Evolutionary conservation across 2,888 invertebrate species (phyloP).

Genomic region (Hirtodrosophila cameraria): DNA sequence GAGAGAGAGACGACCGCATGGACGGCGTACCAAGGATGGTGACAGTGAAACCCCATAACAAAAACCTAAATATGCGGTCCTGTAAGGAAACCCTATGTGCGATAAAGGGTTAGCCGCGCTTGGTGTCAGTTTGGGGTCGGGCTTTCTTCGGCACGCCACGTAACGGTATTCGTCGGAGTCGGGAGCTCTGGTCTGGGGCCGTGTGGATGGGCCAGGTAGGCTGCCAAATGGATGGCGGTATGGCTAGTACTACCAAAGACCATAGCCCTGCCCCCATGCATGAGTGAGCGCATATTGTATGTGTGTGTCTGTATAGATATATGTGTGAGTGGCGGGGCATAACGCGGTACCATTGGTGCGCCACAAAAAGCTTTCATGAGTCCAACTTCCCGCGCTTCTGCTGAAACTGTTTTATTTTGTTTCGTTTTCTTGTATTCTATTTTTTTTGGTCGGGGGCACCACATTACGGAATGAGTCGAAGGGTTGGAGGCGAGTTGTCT

Average conservation of each 20-base stretch:
- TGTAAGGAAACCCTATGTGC: slow-evolving; percentile 85
- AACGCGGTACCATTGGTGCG: slow-evolving; percentile 85
- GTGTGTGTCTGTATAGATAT: slow-evolving; percentile 16
- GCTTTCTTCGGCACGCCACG: slow-evolving; percentile 74
- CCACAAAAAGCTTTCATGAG: slow-evolving; percentile 84
- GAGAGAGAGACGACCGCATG: slow-evolving; percentile 53
- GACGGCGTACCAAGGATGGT: slow-evolving; percentile 45
- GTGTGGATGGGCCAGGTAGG: slow-evolving; percentile 38
- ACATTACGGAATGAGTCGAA: slow-evolving; percentile 52
- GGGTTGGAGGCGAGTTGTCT: not conserved
- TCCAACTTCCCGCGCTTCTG: slow-evolving; percentile 68
- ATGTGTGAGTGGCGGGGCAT: slow-evolving; percentile 80
- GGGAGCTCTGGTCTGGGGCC: slow-evolving; percentile 40
- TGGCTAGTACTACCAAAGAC: slow-evolving; percentile 13
- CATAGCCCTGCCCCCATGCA: slow-evolving; percentile 53
- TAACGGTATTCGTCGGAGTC: slow-evolving; percentile 73
- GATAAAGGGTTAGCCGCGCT: slow-evolving; percentile 85
- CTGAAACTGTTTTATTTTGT: slow-evolving; percentile 28
- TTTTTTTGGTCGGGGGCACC: slow-evolving; percentile 35
- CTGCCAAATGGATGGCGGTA: not conserved
- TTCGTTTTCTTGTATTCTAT: slow-evolving; percentile 21
- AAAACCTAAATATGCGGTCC: slow-evolving; percentile 85
- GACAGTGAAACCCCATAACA: slow-evolving; percentile 82
- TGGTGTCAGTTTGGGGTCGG: slow-evolving; percentile 83
- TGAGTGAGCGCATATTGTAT: slow-evolving; percentile 39